phyloP scores from a whole-genome alignment of 1,140 invertebrate genomes.

The Bombus breviceps region DNA sequence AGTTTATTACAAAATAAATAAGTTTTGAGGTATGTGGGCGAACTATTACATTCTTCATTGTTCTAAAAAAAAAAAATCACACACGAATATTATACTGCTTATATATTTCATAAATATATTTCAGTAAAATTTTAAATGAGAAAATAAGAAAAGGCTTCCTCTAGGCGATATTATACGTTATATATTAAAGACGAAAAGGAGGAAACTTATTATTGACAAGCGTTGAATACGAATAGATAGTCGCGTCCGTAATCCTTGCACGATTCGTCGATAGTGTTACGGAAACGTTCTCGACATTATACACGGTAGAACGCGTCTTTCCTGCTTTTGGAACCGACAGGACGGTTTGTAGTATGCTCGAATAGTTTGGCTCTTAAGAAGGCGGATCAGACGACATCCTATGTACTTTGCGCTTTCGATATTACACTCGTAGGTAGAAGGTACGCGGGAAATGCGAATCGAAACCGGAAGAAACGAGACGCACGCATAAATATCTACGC shows the following conservation, averaged over 20 bases:
- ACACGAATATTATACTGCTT: no score
- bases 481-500: slow-evolving; percentile 51
- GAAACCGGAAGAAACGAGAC: slow-evolving; percentile 42
- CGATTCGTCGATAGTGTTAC: slow-evolving; percentile 63
- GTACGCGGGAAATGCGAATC: slow-evolving; percentile 33
- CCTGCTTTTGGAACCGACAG: slow-evolving; percentile 48
- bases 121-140: neutral
- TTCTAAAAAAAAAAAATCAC: no score
- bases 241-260: slow-evolving; percentile 25
- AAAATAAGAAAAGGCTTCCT: neutral
- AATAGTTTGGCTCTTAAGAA: slow-evolving; percentile 56
- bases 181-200: neutral
- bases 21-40: no score
- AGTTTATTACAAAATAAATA: no score
- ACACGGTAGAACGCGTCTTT: slow-evolving; percentile 51
- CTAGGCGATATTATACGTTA: neutral
- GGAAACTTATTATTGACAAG: slow-evolving; percentile 34
- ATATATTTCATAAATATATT: neutral
- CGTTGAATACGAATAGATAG: slow-evolving; percentile 27
- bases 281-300: slow-evolving; percentile 54
- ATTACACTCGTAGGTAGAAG: slow-evolving; percentile 56
- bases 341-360: slow-evolving; percentile 51
- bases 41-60: no score
- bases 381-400: slow-evolving; percentile 62
- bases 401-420: slow-evolving; percentile 61